Percentiles rank a stretch among this genome's conserved stretches.
These are phyloP conservation scores for Rhombomys opimus DNA, from an alignment of 2,113 vertebrate genomes.

Conservation along the genomic window DNA sequence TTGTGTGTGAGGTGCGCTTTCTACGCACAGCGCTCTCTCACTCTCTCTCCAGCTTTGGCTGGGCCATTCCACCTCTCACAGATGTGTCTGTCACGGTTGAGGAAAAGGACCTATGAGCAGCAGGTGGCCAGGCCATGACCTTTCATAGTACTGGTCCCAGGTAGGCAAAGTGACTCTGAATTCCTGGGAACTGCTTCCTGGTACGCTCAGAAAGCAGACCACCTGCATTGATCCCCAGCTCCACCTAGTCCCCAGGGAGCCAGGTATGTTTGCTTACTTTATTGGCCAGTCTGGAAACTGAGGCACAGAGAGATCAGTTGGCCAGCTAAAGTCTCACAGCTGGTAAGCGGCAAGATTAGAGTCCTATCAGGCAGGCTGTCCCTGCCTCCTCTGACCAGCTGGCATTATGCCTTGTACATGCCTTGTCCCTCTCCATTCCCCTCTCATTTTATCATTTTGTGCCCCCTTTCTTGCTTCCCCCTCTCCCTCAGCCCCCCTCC, in stretches of 20 bases:
- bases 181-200: too few species aligned
- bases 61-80: too few species aligned
- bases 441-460: neutral
- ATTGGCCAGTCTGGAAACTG: neutral
- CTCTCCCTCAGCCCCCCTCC: neutral
- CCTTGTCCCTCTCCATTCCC: neutral
- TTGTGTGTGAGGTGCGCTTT: neutral
- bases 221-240: neutral
- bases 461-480: neutral
- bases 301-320: neutral
- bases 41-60: neutral
- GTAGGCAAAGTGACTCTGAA: neutral
- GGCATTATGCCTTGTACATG: neutral
- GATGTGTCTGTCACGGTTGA: neutral
- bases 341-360: neutral
- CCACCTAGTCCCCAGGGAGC: neutral
- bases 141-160: neutral
- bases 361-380: neutral
- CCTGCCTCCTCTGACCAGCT: fast-evolving
- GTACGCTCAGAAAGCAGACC: neutral
- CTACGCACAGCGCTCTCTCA: too few species aligned
- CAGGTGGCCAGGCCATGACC: neutral
- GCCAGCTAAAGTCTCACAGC: neutral
- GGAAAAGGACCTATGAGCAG: neutral
- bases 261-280: too few species aligned